Evolutionary conservation across 2,888 invertebrate genomes (phyloP).

Genomic region (Quadriops clusia): DNA sequence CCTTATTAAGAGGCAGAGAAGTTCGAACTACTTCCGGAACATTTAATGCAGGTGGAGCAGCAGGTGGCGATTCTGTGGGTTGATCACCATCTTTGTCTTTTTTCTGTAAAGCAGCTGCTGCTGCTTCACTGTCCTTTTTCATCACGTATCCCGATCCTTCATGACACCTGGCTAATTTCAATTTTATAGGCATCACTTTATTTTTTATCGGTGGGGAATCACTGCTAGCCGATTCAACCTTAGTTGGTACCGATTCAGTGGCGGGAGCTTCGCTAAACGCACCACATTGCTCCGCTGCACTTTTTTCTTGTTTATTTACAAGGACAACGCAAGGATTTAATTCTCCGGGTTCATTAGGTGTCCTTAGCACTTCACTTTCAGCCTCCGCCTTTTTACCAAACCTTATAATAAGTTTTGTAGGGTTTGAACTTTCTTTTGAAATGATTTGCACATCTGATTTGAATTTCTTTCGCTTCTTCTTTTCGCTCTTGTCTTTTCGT

Average conservation of each 20-base stretch:
- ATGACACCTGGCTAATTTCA: slow-evolving; percentile 72
- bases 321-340: too few species aligned
- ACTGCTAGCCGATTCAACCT: slow-evolving; percentile 16
- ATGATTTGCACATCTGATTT: slow-evolving; percentile 43
- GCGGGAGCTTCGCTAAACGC: slow-evolving; percentile 14
- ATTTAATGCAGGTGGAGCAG: slow-evolving; percentile 18
- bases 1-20: slow-evolving; percentile 58
- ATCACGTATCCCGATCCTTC: slow-evolving; percentile 61
- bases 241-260: slow-evolving; percentile 12
- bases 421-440: slow-evolving; percentile 41
- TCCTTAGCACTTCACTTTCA: slow-evolving; percentile 21
- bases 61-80: slow-evolving; percentile 23
- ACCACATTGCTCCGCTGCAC: slow-evolving; percentile 9
- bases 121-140: slow-evolving; percentile 33
- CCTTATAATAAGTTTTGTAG: slow-evolving; percentile 44
- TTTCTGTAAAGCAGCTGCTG: slow-evolving; percentile 20
- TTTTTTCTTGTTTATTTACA: slow-evolving; percentile 13
- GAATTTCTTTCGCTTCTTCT: slow-evolving; percentile 45
- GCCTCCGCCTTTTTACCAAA: slow-evolving; percentile 19
- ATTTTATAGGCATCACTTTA: slow-evolving; percentile 66
- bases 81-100: slow-evolving; percentile 25
- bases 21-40: slow-evolving; percentile 23
- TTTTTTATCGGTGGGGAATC: slow-evolving; percentile 43
- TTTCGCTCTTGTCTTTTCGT: slow-evolving; percentile 44
- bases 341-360: slow-evolving; percentile 17